Evolutionary conservation across 2,888 invertebrate genomes (phyloP), one percentile per base, ranked within the genome.

Genomic region (Hyposoter didymator): DNA sequence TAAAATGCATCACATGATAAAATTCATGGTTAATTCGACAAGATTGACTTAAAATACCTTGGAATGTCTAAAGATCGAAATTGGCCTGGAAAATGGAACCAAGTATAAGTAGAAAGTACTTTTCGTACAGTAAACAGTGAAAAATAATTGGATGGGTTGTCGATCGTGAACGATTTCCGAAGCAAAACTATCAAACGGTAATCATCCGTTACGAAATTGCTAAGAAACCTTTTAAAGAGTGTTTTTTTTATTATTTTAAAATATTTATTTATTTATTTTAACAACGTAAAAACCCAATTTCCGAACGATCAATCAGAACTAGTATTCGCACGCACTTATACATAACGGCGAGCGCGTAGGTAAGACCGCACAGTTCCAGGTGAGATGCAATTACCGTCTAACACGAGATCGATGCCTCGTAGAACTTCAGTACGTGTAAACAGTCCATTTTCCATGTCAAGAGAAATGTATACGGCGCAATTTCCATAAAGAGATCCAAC

Each of bases 331-430:
- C n/a, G 28, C 28, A 0, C 14, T n/a, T n/a, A 35, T 4, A 12
- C 32, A 28, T 70, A 49, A 70, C 47, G 22, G 47, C 32, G n/a
- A 14, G 17, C n/a, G 32, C 2, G 28, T 28, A 47, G 22, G 28
- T 12, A 47, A 22, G 17, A 28, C 28, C 14, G 67, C 8, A 1
- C 22, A 7, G 17, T 28, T 12, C 28, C n/a, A 69, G 22, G 45
- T 69, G 69, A 6, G 69, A 14, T 32, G 69, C 47, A 47, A 69
- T 69, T 69, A 69, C 45, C 32, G 32, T 28, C 45, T 49, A 28
- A 69, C 28, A 45, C 14, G 69, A 32, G 28, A 32, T 45, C 19
- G 17, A 19, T 17, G 28, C 2, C 45, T 39, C 43, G 67, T 43
- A 45, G 10, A 45, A 39, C 43, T 43, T 45, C 14, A 7, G 45